Evolutionary conservation across 2,797 vertebrate species (phyloP).

Genomic region (Pipistrellus pipistrellus): DNA sequence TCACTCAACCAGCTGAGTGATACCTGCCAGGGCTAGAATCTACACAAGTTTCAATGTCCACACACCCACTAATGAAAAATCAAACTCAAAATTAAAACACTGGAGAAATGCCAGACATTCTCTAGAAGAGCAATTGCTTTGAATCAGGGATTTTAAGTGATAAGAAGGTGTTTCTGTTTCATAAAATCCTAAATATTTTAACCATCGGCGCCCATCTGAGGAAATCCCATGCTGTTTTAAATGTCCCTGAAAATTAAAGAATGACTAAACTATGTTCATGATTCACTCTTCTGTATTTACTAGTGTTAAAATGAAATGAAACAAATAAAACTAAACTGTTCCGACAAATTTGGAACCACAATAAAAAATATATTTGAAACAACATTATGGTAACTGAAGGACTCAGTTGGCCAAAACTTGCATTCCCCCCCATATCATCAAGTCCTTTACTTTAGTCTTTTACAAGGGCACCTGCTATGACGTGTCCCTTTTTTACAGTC

Average conservation of each 20-base stretch:
- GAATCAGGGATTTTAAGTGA: neutral
- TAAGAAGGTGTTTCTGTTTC: slow-evolving; percentile 45
- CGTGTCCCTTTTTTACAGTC: slow-evolving; percentile 18
- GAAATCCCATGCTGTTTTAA: slow-evolving; percentile 34
- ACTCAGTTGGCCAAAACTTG: neutral
- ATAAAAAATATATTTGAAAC: slow-evolving; percentile 3
- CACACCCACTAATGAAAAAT: neutral
- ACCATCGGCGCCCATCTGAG: neutral
- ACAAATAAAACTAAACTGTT: neutral
- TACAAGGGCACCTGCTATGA: neutral
- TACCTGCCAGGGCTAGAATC: neutral
- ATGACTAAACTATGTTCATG: slow-evolving; percentile 1
- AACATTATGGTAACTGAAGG: neutral
- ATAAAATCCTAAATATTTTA: slow-evolving; percentile 38
- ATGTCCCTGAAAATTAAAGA: slow-evolving; percentile 36
- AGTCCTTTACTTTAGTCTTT: neutral
- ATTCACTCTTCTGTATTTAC: slow-evolving; percentile 41
- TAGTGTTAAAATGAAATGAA: slow-evolving; percentile 57
- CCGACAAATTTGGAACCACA: neutral
- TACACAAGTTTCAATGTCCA: neutral
- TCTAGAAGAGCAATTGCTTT: slow-evolving; percentile 18
- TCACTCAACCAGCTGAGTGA: neutral
- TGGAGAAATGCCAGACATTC: neutral
- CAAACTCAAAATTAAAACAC: neutral
- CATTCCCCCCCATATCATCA: neutral